phyloP scores from a whole-genome alignment of 2,113 vertebrate species.

The Anguilla japonica region DNA sequence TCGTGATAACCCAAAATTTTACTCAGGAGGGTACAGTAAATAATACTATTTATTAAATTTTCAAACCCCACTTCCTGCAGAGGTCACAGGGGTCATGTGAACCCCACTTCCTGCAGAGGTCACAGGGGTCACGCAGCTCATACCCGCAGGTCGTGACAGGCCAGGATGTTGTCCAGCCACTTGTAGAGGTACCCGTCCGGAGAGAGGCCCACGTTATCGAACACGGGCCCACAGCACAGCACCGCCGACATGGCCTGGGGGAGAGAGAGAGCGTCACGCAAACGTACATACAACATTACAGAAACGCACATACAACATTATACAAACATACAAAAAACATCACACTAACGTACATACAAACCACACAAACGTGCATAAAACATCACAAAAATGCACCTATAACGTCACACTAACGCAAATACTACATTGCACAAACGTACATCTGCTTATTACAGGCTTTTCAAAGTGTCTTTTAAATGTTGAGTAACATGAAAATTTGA shows the following conservation, averaged over 20 bases:
- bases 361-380: no score
- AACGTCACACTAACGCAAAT: no score
- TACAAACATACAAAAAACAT: no score
- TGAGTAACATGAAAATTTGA: no score
- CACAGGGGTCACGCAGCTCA: conserved; percentile 42
- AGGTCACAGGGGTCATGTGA: no score
- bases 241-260: conserved; percentile 95
- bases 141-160: conserved; percentile 93
- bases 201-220: conserved; percentile 96
- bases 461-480: no score
- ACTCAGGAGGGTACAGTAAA: not conserved
- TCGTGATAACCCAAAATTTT: not conserved
- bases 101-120: not conserved
- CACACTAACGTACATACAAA: no score
- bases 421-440: no score
- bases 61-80: not conserved
- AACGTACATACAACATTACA: not conserved
- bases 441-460: no score
- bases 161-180: conserved; percentile 99
- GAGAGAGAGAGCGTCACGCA: not conserved
- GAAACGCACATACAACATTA: no score
- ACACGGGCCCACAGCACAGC: conserved; percentile 94
- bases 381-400: no score
- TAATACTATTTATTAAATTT: not conserved
- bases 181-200: conserved; percentile 97